These are phyloP conservation scores for Euzetes globulus DNA, from an alignment of 2,888 invertebrate species.

Conservation along the genomic window DNA sequence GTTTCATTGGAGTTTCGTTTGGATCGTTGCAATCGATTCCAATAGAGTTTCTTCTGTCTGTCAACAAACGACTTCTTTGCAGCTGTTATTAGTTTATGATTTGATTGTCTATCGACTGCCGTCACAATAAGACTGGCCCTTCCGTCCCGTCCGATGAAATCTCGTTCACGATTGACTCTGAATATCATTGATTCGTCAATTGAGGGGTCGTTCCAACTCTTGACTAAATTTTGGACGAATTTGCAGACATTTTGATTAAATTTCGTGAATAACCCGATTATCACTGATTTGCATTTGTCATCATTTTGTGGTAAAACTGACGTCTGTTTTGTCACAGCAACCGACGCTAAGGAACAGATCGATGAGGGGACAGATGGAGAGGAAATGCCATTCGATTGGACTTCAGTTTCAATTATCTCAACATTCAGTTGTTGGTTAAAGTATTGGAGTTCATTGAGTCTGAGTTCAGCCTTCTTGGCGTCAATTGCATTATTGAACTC, in stretches of 20 bases:
- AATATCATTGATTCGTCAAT: background rate
- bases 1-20: background rate
- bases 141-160: background rate
- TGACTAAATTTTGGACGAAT: background rate
- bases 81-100: background rate
- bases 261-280: background rate
- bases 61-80: background rate
- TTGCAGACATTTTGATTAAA: background rate
- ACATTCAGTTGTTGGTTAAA: background rate
- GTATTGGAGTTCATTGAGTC: background rate
- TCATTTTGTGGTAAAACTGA: background rate
- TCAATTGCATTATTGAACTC: background rate
- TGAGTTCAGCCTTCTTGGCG: background rate
- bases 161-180: background rate
- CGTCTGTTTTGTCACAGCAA: background rate
- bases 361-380: background rate
- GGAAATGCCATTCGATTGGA: background rate
- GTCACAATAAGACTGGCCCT: slow-evolving; percentile 13
- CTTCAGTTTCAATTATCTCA: background rate
- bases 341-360: background rate
- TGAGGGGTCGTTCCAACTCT: background rate
- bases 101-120: background rate
- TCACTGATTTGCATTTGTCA: slow-evolving; percentile 21
- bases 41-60: background rate
- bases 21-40: slow-evolving; percentile 19